Evolutionary conservation across 2,797 vertebrate species (phyloP), one percentile per base, ranked within the genome.

Genomic region (Dromococcyx pavoninus): DNA sequence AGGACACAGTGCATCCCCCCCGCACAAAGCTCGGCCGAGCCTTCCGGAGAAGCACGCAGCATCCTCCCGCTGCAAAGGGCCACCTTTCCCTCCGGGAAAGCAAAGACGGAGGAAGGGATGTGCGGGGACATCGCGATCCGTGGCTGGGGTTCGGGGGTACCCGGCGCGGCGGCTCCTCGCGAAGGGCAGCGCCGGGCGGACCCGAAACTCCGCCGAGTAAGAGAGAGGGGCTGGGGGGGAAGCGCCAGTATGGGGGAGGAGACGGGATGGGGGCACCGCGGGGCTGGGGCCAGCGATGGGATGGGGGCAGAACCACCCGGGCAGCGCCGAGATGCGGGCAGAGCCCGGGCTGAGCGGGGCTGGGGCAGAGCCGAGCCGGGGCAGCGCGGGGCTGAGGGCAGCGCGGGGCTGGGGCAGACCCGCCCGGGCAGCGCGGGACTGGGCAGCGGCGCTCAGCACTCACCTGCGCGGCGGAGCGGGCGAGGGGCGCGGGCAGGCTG

Each of bases 381-480:
- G 46, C n/a, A n/a, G n/a, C n/a, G 46, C 46, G 12, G 37, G n/a
- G n/a, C n/a, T n/a, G n/a, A n/a, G n/a, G n/a, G n/a, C n/a, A n/a
- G n/a, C n/a, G n/a, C n/a, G n/a, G n/a, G n/a, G n/a, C n/a, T n/a
- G n/a, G n/a, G n/a, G n/a, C n/a, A n/a, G n/a, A n/a, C n/a, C n/a
- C n/a, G n/a, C 51, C 51, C 48, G 48, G 14, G 27, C n/a, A n/a
- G n/a, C n/a, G n/a, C n/a, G n/a, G n/a, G n/a, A n/a, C n/a, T n/a
- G n/a, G n/a, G n/a, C n/a, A n/a, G n/a, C n/a, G n/a, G n/a, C n/a
- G n/a, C n/a, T n/a, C 89, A 18, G 67, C 64, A 54, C 85, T 94
- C 74, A 91, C 95, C 86, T 85, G 85, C 78, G 78, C 71, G 53
- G 91, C 89, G 78, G 73, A 58, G 89, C 95, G 39, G 65, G 60